Evolutionary conservation across 2,113 vertebrate genomes (phyloP).

Genomic region (Micronycteris hirsuta): DNA sequence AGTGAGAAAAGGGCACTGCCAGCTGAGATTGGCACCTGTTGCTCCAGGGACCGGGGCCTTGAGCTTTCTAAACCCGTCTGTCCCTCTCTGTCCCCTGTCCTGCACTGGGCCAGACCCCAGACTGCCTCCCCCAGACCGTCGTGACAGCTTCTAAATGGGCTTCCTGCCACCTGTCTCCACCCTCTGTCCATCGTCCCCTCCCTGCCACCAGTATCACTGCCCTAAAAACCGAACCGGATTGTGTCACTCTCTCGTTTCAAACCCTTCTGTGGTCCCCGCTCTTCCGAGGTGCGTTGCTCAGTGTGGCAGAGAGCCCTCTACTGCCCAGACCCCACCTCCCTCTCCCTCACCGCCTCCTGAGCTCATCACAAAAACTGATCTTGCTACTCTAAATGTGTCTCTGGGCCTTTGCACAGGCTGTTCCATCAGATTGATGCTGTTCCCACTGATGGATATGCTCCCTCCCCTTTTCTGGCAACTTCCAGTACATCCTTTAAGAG

Average conservation of each 20-base stretch:
- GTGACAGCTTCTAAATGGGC: neutral
- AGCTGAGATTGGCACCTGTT: neutral
- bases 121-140: neutral
- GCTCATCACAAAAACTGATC: neutral
- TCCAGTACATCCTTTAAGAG: neutral
- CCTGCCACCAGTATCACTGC: neutral
- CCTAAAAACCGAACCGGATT: neutral
- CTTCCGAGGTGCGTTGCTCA: neutral
- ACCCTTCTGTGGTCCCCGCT: fast-evolving
- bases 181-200: neutral
- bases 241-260: neutral
- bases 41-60: neutral
- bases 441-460: neutral
- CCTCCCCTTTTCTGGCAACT: neutral
- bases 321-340: fast-evolving
- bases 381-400: neutral
- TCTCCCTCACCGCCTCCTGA: neutral
- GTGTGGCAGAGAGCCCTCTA: fast-evolving
- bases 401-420: neutral
- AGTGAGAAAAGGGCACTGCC: neutral
- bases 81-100: neutral
- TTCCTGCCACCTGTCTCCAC: neutral
- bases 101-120: neutral
- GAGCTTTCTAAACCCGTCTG: neutral
- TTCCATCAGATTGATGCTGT: neutral